These are phyloP conservation scores for Paraplagusia blochii DNA, from an alignment of 2,113 vertebrate genomes.

Conservation along the genomic window DNA sequence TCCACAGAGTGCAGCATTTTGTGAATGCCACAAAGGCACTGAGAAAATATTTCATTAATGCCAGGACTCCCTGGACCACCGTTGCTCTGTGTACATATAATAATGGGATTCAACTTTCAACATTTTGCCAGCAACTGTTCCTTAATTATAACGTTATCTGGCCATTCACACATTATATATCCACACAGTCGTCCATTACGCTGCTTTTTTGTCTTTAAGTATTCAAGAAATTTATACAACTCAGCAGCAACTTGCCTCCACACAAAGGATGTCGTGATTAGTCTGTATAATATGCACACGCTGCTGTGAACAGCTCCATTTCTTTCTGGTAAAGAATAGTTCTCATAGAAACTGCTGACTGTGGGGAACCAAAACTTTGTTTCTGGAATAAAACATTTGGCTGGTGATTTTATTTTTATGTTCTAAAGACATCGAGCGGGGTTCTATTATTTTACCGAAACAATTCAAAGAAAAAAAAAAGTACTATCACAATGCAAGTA, in stretches of 20 bases:
- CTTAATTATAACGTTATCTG: not conserved
- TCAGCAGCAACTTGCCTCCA: not conserved
- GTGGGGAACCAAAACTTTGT: not conserved
- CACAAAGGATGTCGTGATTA: not conserved
- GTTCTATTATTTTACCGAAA: conserved; percentile 9
- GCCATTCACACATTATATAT: not conserved
- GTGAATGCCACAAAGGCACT: conserved; percentile 3
- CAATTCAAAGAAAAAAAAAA: too few species aligned
- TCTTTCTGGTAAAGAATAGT: conserved; percentile 4
- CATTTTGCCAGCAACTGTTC: conserved; percentile 5
- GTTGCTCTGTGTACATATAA: not conserved
- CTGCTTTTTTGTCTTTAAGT: not conserved
- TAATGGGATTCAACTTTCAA: not conserved
- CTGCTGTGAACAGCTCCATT: not conserved
- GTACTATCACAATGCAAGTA: too few species aligned
- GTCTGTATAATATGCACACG: not conserved
- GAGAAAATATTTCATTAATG: conserved; percentile 20
- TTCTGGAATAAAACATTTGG: not conserved
- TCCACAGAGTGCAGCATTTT: conserved; percentile 5
- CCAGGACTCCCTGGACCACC: not conserved
- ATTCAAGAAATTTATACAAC: conserved; percentile 9
- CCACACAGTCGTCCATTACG: not conserved
- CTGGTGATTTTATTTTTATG: not conserved
- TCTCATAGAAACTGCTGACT: not conserved
- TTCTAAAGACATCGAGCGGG: not conserved